A percentile compares a stretch with the other conserved stretches of the same genome.
Conservation (phyloP, 1,140 invertebrate species). For the Anadara kagoshimensis region DNA sequence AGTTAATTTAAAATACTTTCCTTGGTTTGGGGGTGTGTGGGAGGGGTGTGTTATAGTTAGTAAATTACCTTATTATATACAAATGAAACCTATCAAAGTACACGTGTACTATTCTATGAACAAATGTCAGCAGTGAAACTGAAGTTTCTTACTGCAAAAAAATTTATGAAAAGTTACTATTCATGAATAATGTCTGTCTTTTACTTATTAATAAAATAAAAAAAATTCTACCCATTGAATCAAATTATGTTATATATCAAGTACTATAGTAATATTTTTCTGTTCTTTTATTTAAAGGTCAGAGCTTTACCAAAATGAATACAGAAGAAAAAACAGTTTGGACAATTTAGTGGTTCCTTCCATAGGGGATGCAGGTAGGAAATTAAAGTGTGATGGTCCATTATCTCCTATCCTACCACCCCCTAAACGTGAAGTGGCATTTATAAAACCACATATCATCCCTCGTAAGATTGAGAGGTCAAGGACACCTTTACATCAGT, state of each 20-base stretch:
- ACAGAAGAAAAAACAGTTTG: conserved; percentile 22
- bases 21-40: no score
- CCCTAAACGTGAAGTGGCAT: conserved; percentile 10
- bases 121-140: no score
- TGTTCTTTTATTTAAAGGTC: conserved; percentile 18
- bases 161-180: no score
- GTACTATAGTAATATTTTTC: neutral
- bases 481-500: conserved; percentile 29
- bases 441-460: conserved; percentile 16
- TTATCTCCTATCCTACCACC: conserved; percentile 18
- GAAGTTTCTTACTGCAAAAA: no score
- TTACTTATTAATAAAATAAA: no score
- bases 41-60: no score
- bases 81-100: no score
- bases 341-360: conserved; percentile 7
- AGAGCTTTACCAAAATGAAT: conserved; percentile 32
- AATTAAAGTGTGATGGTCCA: conserved; percentile 16
- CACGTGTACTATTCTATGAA: no score
- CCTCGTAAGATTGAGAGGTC: conserved; percentile 7
- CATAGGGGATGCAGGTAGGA: conserved; percentile 44
- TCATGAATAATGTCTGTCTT: no score
- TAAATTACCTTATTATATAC: no score
- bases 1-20: no score
- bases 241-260: neutral
- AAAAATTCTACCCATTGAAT: no score